phyloP scores from a whole-genome alignment of 2,888 invertebrate genomes.

The Tridacna gigas region DNA sequence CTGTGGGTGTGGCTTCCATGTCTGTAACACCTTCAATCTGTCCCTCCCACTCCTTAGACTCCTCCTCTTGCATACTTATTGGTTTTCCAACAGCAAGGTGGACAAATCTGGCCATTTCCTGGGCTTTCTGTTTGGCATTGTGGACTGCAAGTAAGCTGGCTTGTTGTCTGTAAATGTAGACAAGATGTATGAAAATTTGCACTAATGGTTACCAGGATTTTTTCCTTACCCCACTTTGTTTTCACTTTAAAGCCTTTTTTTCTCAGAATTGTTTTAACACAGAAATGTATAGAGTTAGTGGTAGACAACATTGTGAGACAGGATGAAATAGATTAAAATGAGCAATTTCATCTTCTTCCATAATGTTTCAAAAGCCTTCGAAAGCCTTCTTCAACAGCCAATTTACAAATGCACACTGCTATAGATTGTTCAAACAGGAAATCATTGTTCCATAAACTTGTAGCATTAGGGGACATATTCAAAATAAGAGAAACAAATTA shows the following conservation, averaged over 20 bases:
- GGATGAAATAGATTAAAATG: constrained; percentile 11
- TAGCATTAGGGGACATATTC: too few relatives aligned
- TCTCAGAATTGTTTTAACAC: too few relatives aligned
- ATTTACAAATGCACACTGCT: too few relatives aligned
- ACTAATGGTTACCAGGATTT: too few relatives aligned
- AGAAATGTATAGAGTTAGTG: too few relatives aligned
- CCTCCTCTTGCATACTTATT: constrained; percentile 77
- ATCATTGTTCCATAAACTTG: too few relatives aligned
- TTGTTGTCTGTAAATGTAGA: constrained; percentile 74
- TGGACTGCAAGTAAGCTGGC: constrained; percentile 80
- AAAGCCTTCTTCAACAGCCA: too few relatives aligned
- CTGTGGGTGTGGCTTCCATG: constrained; percentile 67
- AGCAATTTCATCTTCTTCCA: background rate
- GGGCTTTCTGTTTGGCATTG: constrained; percentile 82
- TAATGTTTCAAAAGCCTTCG: too few relatives aligned
- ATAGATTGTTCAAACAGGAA: too few relatives aligned
- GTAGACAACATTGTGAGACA: background rate
- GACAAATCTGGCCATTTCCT: constrained; percentile 81
- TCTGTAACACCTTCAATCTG: constrained; percentile 64
- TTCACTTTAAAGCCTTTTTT: too few relatives aligned
- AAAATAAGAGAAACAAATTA: too few relatives aligned
- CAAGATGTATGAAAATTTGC: background rate
- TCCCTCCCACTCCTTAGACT: constrained; percentile 77
- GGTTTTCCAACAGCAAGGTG: constrained; percentile 78
- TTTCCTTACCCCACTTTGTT: too few relatives aligned